These are phyloP conservation scores for Latheticus oryzae DNA, from an alignment of 2,888 invertebrate genomes.

Conservation along the genomic window DNA sequence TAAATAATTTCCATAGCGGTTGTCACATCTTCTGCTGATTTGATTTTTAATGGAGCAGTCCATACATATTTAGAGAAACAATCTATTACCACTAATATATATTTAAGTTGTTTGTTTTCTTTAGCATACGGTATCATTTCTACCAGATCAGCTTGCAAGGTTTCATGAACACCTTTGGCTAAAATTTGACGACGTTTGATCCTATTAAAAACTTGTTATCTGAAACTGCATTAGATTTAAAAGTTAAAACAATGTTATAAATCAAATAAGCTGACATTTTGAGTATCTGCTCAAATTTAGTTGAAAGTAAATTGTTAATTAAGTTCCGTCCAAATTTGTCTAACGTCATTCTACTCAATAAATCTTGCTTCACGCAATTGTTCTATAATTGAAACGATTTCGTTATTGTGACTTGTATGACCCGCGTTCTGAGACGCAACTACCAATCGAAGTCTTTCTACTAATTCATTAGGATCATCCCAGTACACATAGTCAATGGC, in stretches of 20 bases:
- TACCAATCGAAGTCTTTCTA: constrained; percentile 29
- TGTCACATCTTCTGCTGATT: constrained; percentile 50
- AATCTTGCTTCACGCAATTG: constrained; percentile 22
- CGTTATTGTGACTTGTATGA: constrained; percentile 24
- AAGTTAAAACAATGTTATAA: neutral
- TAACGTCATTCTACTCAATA: constrained; percentile 12
- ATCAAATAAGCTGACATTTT: neutral
- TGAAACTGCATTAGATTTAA: neutral
- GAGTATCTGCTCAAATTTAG: neutral
- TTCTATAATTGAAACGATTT: constrained; percentile 35
- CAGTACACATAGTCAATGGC: neutral
- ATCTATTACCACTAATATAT: constrained; percentile 58
- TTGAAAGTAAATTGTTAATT: neutral
- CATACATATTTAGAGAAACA: constrained; percentile 60
- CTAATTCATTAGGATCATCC: constrained; percentile 21
- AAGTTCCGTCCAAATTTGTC: neutral
- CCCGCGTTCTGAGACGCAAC: constrained; percentile 36
- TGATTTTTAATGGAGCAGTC: constrained; percentile 54
- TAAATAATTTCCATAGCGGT: constrained; percentile 14
- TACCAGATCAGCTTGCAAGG: constrained; percentile 61
- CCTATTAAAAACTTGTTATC: constrained; percentile 1
- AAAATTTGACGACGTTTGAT: constrained; percentile 54
- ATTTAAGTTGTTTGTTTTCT: constrained; percentile 55
- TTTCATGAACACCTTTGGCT: constrained; percentile 59
- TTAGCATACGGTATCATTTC: constrained; percentile 46